Evolutionary conservation across 2,113 vertebrate genomes (phyloP).

Genomic region (Benitochromis conjunctus): DNA sequence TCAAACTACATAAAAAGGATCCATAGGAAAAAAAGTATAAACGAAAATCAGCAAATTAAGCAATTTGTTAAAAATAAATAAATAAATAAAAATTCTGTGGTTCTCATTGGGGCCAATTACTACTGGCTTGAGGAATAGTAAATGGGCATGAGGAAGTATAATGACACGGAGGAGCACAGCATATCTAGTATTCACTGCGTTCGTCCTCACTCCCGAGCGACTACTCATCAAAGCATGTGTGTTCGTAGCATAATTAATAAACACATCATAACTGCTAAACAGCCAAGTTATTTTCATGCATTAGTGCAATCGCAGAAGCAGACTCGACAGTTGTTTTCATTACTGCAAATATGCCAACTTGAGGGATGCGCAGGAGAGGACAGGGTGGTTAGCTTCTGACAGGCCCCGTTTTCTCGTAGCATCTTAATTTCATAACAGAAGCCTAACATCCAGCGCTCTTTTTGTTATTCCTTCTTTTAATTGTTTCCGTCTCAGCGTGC

Average conservation of each 20-base stretch:
- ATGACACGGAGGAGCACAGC: constrained; percentile 20
- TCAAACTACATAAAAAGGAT: not conserved
- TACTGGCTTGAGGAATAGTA: not conserved
- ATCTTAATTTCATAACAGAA: not conserved
- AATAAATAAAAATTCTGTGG: not conserved
- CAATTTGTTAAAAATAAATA: not conserved
- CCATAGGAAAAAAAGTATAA: not conserved
- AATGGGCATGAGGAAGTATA: constrained; percentile 8
- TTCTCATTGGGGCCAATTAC: constrained; percentile 27
- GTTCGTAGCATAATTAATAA: constrained; percentile 45
- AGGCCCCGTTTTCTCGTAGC: not conserved
- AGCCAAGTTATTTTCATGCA: constrained; percentile 10
- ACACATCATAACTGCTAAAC: constrained; percentile 20
- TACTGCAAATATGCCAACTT: constrained; percentile 8
- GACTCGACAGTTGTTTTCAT: constrained; percentile 22
- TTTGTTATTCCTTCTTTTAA: not conserved
- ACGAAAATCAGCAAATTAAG: not conserved
- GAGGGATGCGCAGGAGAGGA: not conserved
- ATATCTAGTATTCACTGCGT: not conserved
- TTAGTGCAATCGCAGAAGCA: not conserved
- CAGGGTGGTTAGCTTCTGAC: not conserved
- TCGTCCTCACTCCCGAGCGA: constrained; percentile 7
- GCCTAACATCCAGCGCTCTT: not conserved
- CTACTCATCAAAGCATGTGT: constrained; percentile 30
- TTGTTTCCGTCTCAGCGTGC: not conserved